Percentiles rank a stretch among this genome's conserved stretches.
Evolutionary conservation across 1,140 invertebrate species (phyloP).

Genomic region (Gryllus bimaculatus): DNA sequence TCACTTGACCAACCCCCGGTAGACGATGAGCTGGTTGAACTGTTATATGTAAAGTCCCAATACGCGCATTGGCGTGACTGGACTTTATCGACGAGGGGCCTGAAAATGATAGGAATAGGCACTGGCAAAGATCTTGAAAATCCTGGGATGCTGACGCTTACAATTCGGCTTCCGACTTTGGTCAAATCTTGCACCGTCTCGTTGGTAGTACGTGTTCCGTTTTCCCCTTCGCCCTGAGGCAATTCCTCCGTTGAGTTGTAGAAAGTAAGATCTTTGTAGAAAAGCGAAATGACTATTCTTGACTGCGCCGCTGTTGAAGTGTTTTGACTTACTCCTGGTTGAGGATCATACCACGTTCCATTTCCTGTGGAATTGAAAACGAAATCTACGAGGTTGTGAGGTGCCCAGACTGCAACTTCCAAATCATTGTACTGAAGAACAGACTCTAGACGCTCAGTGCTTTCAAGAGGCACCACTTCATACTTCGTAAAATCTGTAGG

Average conservation of each 20-base stretch:
- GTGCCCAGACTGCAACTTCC: background rate
- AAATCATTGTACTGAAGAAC: background rate
- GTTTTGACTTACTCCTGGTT: background rate
- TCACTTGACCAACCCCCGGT: constrained; percentile 36
- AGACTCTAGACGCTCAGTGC: background rate
- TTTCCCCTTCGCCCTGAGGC: background rate
- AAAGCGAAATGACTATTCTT: background rate
- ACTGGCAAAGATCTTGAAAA: constrained; percentile 38
- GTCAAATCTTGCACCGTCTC: background rate
- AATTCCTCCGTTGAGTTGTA: background rate
- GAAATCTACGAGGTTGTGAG: background rate
- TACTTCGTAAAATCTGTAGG: background rate
- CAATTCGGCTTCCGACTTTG: constrained; percentile 30
- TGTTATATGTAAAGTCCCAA: constrained; percentile 42
- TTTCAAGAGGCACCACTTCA: background rate
- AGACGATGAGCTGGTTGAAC: constrained; percentile 38
- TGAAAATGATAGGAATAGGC: constrained; percentile 40
- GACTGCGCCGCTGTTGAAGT: background rate
- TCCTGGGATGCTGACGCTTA: constrained; percentile 45
- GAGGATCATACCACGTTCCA: background rate
- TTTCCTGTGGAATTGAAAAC: background rate
- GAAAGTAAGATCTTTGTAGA: background rate
- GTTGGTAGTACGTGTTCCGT: background rate
- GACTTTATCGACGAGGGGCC: constrained; percentile 26
- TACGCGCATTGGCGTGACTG: constrained; percentile 38